Conservation (phyloP, 2,888 invertebrate species). For the Thalpophila matura region DNA sequence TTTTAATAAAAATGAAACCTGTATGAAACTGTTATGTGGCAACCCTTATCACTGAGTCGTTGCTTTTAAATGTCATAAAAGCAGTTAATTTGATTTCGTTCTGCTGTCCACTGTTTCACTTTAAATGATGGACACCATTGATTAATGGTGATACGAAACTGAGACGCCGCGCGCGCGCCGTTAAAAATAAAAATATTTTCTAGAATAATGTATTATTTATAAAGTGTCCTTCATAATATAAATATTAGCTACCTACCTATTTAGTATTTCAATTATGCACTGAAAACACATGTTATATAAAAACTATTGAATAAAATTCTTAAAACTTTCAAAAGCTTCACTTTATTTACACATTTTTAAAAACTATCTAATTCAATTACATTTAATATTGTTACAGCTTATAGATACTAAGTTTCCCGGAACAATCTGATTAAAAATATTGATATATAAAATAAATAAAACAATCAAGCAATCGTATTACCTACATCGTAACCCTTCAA, state of each 20-base stretch:
- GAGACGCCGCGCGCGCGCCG: too few relatives aligned
- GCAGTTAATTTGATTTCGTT: slow-evolving; percentile 67
- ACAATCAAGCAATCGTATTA: slow-evolving; percentile 40
- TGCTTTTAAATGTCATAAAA: slow-evolving; percentile 63
- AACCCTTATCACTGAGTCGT: slow-evolving; percentile 40
- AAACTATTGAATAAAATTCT: too few relatives aligned
- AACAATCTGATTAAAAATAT: slow-evolving; percentile 40
- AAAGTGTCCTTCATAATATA: too few relatives aligned
- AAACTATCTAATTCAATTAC: not conserved
- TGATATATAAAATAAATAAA: slow-evolving; percentile 35
- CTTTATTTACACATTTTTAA: not conserved
- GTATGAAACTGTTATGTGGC: slow-evolving; percentile 11
- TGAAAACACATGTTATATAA: not conserved
- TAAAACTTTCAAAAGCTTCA: too few relatives aligned
- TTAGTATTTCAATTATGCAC: not conserved
- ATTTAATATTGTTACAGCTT: not conserved
- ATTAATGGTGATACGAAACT: slow-evolving; percentile 55
- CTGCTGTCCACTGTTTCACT: slow-evolving; percentile 44
- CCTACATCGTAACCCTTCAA: slow-evolving; percentile 14
- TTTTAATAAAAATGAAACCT: too few relatives aligned
- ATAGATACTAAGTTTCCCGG: not conserved
- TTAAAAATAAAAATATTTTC: not conserved
- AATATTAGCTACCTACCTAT: too few relatives aligned
- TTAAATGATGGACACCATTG: slow-evolving; percentile 63
- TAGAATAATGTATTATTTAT: too few relatives aligned